Conservation (phyloP, 2,888 invertebrate genomes). For the Dasypolia templi region DNA sequence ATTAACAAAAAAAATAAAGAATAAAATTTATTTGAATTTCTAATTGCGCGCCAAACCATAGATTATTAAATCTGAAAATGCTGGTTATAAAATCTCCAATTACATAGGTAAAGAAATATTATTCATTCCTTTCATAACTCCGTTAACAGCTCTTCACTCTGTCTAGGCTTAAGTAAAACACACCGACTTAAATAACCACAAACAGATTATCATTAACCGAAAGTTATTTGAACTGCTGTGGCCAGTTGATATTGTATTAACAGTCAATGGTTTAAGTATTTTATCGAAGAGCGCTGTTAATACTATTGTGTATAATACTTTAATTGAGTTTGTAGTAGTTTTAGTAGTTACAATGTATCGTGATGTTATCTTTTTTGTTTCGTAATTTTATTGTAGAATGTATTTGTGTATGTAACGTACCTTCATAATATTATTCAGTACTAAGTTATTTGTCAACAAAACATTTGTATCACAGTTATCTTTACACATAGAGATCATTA, state of each 20-base stretch:
- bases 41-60: no score
- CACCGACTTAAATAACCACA: not conserved
- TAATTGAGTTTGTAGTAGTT: slow-evolving; percentile 21
- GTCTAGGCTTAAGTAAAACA: not conserved
- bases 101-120: no score
- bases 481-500: not conserved
- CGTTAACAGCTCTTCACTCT: not conserved
- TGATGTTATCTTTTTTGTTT: slow-evolving; percentile 28
- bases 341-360: slow-evolving; percentile 22
- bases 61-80: no score
- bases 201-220: not conserved
- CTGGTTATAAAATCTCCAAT: no score
- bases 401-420: not conserved
- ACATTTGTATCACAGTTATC: not conserved
- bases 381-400: not conserved
- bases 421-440: no score
- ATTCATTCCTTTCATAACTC: not conserved
- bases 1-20: no score
- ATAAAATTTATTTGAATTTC: no score
- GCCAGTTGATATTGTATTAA: slow-evolving; percentile 16
- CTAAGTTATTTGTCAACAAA: not conserved
- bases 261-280: slow-evolving; percentile 14
- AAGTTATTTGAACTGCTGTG: slow-evolving; percentile 27
- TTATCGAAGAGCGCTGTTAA: slow-evolving; percentile 20
- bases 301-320: no score